phyloP scores from a whole-genome alignment of 1,140 invertebrate species.

The Paramacrobiotus metropolitanus region DNA sequence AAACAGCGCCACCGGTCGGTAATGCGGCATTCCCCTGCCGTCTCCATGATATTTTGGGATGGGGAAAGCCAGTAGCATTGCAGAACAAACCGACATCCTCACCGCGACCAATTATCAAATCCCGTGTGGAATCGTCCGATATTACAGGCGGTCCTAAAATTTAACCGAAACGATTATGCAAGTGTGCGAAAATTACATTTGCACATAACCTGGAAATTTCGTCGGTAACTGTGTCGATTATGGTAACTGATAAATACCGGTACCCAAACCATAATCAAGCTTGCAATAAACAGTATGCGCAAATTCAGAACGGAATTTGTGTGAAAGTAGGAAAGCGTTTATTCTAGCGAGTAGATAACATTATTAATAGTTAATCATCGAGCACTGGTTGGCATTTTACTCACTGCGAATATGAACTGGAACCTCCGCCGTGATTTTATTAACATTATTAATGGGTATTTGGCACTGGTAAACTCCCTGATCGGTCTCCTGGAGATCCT shows the following conservation, averaged over 20 bases:
- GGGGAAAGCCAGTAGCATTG: conserved; percentile 32
- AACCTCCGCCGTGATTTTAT: conserved; percentile 53
- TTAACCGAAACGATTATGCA: too few relatives aligned
- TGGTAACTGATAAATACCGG: too few relatives aligned
- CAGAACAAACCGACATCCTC: conserved; percentile 51
- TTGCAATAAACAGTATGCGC: too few relatives aligned
- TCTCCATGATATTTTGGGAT: conserved; percentile 62
- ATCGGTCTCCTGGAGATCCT: conserved; percentile 79
- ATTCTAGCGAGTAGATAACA: too few relatives aligned
- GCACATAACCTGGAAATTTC: too few relatives aligned
- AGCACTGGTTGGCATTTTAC: too few relatives aligned
- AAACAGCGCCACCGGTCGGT: conserved; percentile 59
- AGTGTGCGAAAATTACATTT: too few relatives aligned
- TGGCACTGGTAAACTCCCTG: conserved; percentile 65
- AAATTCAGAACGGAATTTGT: too few relatives aligned
- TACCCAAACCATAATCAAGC: too few relatives aligned
- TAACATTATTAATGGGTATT: conserved; percentile 48
- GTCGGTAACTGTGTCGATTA: too few relatives aligned
- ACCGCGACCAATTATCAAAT: conserved; percentile 47
- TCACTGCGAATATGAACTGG: conserved; percentile 44
- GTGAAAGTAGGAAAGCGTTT: too few relatives aligned
- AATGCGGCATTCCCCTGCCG: conserved; percentile 74
- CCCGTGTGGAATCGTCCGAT: conserved; percentile 55
- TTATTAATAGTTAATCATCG: too few relatives aligned
- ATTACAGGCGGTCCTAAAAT: conserved; percentile 18